Evolutionary conservation across 1,140 invertebrate genomes (phyloP).

Genomic region (Triops cancriformis): DNA sequence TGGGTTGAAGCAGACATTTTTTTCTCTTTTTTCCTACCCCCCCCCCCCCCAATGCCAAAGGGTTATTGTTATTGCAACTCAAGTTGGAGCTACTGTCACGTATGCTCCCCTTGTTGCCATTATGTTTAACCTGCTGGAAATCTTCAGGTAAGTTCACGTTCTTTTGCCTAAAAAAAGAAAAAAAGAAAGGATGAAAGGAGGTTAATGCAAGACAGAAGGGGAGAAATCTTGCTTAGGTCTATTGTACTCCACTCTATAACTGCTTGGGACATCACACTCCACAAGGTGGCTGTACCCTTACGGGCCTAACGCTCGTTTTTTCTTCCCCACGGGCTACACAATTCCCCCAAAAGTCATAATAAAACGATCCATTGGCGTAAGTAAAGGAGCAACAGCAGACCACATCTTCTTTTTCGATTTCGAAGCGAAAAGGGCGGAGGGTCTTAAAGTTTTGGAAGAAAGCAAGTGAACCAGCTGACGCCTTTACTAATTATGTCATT

Average conservation of each 20-base stretch:
- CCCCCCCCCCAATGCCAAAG: neutral
- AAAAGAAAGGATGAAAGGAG: neutral
- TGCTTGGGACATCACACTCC: neutral
- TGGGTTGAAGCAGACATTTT: neutral
- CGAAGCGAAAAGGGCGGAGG: neutral
- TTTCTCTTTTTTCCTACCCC: too few relatives aligned
- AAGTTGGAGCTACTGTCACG: neutral
- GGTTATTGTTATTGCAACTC: constrained; percentile 5
- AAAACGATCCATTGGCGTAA: neutral
- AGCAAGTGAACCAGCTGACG: constrained; percentile 4
- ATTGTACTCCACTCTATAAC: neutral
- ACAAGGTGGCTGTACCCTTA: neutral
- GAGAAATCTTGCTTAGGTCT: neutral
- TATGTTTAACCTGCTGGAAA: neutral
- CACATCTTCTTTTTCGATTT: neutral
- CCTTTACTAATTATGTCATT: constrained; percentile 6
- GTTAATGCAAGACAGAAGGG: neutral
- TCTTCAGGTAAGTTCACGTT: neutral
- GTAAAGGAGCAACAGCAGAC: neutral
- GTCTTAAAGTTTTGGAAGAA: neutral
- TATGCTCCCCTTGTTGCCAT: neutral
- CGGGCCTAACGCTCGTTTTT: neutral
- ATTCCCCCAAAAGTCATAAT: neutral
- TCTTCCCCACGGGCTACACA: neutral
- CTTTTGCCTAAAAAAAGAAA: neutral